Evolutionary conservation across 2,113 vertebrate species (phyloP).

Genomic region (Myxocyprinus asiaticus): DNA sequence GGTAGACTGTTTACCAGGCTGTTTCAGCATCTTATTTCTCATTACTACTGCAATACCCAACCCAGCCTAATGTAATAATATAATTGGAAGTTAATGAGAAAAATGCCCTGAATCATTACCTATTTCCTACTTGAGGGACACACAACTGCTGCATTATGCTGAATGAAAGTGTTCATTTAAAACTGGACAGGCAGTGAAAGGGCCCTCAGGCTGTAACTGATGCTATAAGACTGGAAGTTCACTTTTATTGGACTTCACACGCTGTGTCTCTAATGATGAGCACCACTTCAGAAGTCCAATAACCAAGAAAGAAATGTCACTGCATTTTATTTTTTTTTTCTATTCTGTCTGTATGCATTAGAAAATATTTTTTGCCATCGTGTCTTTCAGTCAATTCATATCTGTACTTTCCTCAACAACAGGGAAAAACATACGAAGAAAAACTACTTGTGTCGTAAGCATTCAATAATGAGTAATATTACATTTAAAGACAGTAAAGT

Average conservation of each 20-base stretch:
- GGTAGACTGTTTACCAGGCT: background rate
- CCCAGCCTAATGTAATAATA: constrained; percentile 13
- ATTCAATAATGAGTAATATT: no score
- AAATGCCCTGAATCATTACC: constrained; percentile 2
- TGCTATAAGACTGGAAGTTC: background rate
- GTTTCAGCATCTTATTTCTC: constrained; percentile 16
- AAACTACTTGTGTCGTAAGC: no score
- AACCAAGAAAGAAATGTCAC: no score
- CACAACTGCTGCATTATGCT: constrained; percentile 13
- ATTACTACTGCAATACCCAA: constrained; percentile 12
- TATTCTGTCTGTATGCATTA: background rate
- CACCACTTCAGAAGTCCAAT: background rate
- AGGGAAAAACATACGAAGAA: no score
- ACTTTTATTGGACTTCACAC: background rate
- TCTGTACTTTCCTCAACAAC: no score
- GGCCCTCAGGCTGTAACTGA: background rate
- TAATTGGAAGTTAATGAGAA: constrained; percentile 33
- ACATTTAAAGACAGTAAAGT: background rate
- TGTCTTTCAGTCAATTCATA: no score
- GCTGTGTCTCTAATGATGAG: background rate
- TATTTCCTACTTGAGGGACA: constrained; percentile 5
- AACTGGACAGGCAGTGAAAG: background rate
- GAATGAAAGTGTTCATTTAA: constrained; percentile 5
- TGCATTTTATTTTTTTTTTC: background rate
- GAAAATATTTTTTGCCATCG: no score